Base-by-base conservation (phyloP, 2,888 invertebrate genomes). In the Zhengitettix transpicula region DNA sequence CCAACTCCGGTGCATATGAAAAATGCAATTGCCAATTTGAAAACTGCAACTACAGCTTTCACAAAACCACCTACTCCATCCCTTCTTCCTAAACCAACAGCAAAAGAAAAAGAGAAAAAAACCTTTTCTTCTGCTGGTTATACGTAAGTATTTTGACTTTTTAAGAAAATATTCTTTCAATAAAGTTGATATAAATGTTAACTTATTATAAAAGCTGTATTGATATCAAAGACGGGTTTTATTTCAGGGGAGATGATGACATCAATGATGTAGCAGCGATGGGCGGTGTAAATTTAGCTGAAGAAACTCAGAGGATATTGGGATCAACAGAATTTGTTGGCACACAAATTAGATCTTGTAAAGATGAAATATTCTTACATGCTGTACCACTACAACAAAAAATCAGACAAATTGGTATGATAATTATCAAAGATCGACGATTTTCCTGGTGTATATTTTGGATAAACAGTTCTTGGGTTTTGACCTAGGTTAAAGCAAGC, bases 191-290 rank as follows among this genome's bases (percentile, higher is more conserved):
- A 53, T 64, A 15, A 10, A n/a, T 58, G n/a, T 56, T 17, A 55
- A 56, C 9, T 16, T 42, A 47, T 55, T 7, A 52, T 9, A 12
- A 11, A 15, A 10, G n/a, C 9, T 12, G 51, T 61, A 11, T 10
- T 40, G 11, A 7, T 15, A 28, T 14, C 10, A 41, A 41, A 40
- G 15, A 14, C 14, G 60, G 28, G 52, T 77, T 72, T 78, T 76
- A 71, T 78, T 75, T 75, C 72, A 76, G 83, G 63, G 92, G 90
- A 53, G 94, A 95, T 69, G 96, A 96, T 71, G 96, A 98, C 72
- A 95, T 97, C 69, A 98, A 97, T 71, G 97, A 98, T 76, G 97
- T 98, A 14, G 96, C 97, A 42, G 95, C 97, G 11, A 97, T 98
- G 97, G 97, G 97, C 64, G 97, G 97, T 57, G 97, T 98, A 59